A percentile compares a stretch with the other conserved stretches of the same genome.
Evolutionary conservation across 2,797 vertebrate species (phyloP).

Genomic region (Psittacula derbiana): DNA sequence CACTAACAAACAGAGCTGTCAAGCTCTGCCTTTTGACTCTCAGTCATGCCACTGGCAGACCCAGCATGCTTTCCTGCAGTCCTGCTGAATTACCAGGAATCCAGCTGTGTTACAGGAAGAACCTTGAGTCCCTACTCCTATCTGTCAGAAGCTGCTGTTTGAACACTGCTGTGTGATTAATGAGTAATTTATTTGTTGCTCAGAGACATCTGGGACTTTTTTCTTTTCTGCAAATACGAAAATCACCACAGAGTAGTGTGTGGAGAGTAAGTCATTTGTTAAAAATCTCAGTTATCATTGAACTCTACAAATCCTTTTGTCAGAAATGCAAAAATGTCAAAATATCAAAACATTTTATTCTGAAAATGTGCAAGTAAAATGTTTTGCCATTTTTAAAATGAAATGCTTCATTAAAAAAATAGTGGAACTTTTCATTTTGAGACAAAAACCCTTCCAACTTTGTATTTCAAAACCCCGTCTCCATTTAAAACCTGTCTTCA

Average conservation of each 20-base stretch:
- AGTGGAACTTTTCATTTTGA: not conserved
- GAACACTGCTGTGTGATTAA: not conserved
- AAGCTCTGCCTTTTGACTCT: not conserved
- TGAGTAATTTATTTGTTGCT: not conserved
- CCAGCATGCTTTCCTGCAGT: not conserved
- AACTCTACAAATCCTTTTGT: not conserved
- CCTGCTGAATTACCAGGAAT: accelerated
- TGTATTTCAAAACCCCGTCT: not conserved
- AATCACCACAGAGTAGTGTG: not conserved
- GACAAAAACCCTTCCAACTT: not conserved
- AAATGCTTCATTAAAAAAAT: constrained; percentile 4
- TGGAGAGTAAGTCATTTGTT: not conserved
- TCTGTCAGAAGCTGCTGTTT: not conserved
- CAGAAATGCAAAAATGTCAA: not conserved
- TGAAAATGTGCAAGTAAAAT: not conserved
- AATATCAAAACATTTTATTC: not conserved
- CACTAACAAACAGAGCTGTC: not conserved
- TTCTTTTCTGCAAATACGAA: not conserved
- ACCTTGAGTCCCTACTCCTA: not conserved
- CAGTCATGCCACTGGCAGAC: not conserved
- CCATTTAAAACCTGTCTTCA: not conserved
- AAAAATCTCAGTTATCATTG: not conserved
- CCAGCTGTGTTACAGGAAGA: not conserved
- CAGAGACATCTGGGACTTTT: not conserved
- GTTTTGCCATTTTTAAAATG: constrained; percentile 15